Evolutionary conservation across 2,113 vertebrate species (phyloP).

Genomic region (Anseranas semipalmata): DNA sequence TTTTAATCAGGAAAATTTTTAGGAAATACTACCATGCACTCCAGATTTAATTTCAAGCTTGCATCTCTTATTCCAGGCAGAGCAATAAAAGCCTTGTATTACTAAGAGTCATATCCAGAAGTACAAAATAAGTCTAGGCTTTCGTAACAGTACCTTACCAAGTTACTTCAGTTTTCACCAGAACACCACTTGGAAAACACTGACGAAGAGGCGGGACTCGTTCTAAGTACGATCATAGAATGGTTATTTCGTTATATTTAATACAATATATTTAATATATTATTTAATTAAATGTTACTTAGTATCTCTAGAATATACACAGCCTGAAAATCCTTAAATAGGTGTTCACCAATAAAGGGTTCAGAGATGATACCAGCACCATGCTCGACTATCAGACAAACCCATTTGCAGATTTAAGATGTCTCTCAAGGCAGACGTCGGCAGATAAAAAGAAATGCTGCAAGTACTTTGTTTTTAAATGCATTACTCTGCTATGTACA

Average conservation of each 20-base stretch:
- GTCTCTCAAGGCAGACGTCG: background rate
- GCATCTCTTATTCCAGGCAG: background rate
- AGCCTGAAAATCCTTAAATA: background rate
- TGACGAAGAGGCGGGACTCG: background rate
- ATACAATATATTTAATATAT: too few species aligned
- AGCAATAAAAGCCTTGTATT: background rate
- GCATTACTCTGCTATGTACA: background rate
- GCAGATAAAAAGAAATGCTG: background rate
- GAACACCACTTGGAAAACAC: background rate
- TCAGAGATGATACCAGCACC: background rate
- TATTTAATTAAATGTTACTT: too few species aligned
- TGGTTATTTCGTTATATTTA: too few species aligned
- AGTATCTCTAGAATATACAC: background rate
- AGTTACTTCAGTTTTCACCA: background rate
- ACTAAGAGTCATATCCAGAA: background rate
- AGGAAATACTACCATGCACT: background rate
- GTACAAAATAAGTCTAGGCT: background rate
- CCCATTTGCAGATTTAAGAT: background rate
- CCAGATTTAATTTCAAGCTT: background rate
- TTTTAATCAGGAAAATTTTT: background rate
- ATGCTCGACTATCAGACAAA: background rate
- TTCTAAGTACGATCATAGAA: background rate
- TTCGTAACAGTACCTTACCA: background rate
- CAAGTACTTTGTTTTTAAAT: background rate
- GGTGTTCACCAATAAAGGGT: background rate